Conservation (phyloP, 2,888 invertebrate species). For the Laothoe populi region DNA sequence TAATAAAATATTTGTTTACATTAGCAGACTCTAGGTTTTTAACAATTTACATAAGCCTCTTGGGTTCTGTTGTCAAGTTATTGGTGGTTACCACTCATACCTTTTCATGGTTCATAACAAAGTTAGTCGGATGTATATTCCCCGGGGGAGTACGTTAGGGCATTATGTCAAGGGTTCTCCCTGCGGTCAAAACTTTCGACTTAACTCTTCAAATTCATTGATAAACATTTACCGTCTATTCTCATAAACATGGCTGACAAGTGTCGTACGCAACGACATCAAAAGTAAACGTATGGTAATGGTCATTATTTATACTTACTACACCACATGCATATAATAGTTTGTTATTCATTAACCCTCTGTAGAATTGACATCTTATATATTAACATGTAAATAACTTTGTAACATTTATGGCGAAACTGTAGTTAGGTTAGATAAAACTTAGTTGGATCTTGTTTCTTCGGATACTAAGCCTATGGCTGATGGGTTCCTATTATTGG, state of each 20-base stretch:
- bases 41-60: constrained; percentile 25
- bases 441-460: background rate
- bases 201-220: constrained; percentile 65
- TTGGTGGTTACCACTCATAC: constrained; percentile 33
- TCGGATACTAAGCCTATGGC: background rate
- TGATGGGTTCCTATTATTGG: too few relatives aligned
- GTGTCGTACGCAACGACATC: constrained; percentile 26
- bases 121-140: constrained; percentile 49
- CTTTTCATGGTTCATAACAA: constrained; percentile 45
- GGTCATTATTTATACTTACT: background rate
- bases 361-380: background rate
- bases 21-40: constrained; percentile 8
- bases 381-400: constrained; percentile 2
- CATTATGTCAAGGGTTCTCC: constrained; percentile 59
- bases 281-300: constrained; percentile 24
- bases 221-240: constrained; percentile 48
- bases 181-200: constrained; percentile 59
- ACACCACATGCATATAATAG: background rate
- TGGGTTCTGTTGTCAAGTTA: constrained; percentile 22
- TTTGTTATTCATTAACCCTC: background rate
- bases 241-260: constrained; percentile 40
- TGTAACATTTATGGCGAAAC: background rate
- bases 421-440: background rate
- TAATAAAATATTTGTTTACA: background rate
- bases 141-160: constrained; percentile 55